phyloP scores from a whole-genome alignment of 2,113 vertebrate genomes.

The Xiphophorus hellerii region DNA sequence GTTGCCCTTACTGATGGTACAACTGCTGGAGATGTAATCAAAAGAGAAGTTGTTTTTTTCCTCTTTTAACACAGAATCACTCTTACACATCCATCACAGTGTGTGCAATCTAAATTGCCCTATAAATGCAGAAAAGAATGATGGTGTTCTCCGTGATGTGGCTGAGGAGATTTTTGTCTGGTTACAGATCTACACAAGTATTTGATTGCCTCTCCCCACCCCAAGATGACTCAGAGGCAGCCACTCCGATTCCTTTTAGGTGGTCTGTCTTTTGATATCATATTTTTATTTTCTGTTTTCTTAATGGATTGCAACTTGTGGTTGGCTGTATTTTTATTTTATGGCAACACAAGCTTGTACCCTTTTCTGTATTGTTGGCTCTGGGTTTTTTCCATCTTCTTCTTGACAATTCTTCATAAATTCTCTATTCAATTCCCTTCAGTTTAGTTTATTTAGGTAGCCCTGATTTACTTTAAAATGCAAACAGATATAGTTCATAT shows the following conservation, averaged over 20 bases:
- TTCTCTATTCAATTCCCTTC: background rate
- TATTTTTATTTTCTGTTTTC: background rate
- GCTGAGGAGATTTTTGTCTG: constrained; percentile 38
- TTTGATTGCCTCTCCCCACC: constrained; percentile 23
- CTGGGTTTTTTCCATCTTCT: background rate
- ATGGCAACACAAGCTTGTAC: background rate
- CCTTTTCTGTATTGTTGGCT: background rate
- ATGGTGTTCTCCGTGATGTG: constrained; percentile 60
- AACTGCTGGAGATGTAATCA: constrained; percentile 56
- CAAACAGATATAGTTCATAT: background rate
- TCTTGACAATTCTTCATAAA: background rate
- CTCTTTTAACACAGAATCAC: constrained; percentile 6
- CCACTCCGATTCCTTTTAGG: background rate
- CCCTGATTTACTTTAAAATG: background rate
- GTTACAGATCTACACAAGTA: constrained; percentile 22
- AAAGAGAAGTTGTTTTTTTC: constrained; percentile 17
- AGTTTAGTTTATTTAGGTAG: background rate
- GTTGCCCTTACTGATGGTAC: constrained; percentile 40
- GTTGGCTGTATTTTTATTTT: background rate
- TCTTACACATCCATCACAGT: constrained; percentile 34
- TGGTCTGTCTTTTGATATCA: background rate
- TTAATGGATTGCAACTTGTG: background rate
- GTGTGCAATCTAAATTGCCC: constrained; percentile 10
- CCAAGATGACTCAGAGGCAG: constrained; percentile 1
- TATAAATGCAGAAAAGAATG: constrained; percentile 34